Conservation (phyloP, 2,113 vertebrate species). For the Vanacampus margaritifer region DNA sequence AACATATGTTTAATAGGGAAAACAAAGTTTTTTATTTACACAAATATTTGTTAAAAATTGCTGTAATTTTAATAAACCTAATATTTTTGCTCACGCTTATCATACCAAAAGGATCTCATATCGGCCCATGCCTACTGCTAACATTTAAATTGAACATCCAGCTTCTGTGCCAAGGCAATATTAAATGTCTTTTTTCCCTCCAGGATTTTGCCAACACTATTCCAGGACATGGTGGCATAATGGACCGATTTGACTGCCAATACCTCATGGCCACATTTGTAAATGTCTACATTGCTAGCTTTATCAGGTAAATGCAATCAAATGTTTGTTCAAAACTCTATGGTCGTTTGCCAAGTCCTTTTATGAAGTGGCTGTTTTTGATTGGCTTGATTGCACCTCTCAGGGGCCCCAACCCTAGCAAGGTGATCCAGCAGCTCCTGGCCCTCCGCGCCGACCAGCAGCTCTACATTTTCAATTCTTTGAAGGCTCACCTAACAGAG, state of each 20-base stretch:
- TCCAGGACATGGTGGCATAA: conserved; percentile 94
- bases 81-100: no score
- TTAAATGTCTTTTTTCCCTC: neutral
- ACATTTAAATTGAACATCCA: neutral
- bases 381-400: neutral
- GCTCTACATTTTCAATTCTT: conserved; percentile 92
- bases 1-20: no score
- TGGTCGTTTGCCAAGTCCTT: no score
- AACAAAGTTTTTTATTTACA: no score
- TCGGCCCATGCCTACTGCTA: no score
- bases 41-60: no score
- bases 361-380: neutral
- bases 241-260: conserved; percentile 98
- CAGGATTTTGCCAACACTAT: conserved; percentile 99
- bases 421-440: conserved; percentile 94
- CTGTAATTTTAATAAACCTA: no score
- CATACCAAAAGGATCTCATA: no score
- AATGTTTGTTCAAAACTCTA: neutral
- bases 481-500: conserved; percentile 86
- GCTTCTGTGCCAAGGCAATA: neutral
- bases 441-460: conserved; percentile 91
- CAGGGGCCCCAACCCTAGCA: conserved; percentile 93
- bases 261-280: conserved; percentile 99
- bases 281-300: conserved; percentile 98
- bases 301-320: conserved; percentile 83